Conservation (phyloP, 2,113 vertebrate species). For the Hystrix cristata region DNA sequence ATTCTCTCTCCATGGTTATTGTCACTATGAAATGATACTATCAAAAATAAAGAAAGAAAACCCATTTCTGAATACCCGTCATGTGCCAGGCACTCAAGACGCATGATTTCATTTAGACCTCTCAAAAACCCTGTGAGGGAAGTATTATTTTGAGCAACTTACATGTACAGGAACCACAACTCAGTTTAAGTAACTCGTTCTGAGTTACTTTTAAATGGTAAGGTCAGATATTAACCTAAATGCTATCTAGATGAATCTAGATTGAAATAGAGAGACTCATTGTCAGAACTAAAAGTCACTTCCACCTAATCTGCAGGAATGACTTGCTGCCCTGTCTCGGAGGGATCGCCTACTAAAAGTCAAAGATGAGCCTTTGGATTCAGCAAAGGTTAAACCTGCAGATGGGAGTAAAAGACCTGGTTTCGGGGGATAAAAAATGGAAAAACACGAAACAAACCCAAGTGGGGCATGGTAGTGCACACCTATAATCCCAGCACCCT, state of each 20-base stretch:
- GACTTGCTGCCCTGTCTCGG: background rate
- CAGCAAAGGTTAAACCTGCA: background rate
- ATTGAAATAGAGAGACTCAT: background rate
- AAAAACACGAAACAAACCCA: background rate
- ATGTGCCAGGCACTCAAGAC: too few species aligned
- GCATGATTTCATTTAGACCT: background rate
- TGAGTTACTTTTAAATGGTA: background rate
- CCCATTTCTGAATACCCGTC: background rate
- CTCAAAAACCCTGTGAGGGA: background rate
- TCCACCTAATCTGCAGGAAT: background rate
- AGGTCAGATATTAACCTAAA: background rate
- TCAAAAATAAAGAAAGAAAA: background rate
- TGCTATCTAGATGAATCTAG: background rate
- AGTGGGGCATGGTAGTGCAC: background rate
- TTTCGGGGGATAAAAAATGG: background rate
- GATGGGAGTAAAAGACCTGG: background rate
- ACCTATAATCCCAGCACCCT: background rate
- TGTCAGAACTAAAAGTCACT: constrained; percentile 15
- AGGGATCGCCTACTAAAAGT: background rate
- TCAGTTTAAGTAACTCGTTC: background rate
- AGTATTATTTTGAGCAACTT: background rate
- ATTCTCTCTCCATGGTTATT: background rate
- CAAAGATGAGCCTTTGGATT: background rate
- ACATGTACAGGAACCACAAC: background rate
- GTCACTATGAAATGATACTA: background rate